Conservation (phyloP, 2,797 vertebrate genomes). For the Crypturellus tataupa region DNA sequence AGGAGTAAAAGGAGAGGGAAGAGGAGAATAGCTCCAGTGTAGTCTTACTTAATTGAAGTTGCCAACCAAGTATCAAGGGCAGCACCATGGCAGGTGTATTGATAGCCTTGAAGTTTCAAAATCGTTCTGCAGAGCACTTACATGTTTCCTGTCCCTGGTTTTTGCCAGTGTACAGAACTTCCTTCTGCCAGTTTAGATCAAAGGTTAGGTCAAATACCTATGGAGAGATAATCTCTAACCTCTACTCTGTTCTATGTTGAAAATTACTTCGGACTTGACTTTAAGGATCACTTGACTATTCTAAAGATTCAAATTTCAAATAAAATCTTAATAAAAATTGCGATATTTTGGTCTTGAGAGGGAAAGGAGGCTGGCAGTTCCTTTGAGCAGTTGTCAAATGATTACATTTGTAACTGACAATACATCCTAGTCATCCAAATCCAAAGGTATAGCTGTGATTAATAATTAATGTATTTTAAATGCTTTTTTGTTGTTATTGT, state of each 20-base stretch:
- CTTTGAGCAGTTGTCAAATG: background rate
- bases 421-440: background rate
- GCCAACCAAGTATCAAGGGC: accelerated
- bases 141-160: accelerated
- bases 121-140: background rate
- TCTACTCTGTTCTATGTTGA: background rate
- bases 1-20: background rate
- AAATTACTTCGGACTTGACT: background rate
- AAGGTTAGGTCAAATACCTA: too few species aligned
- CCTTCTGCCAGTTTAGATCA: background rate
- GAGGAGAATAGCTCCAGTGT: background rate
- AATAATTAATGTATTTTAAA: background rate
- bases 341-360: accelerated
- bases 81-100: accelerated
- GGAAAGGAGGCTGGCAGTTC: background rate
- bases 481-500: background rate
- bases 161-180: background rate
- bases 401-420: background rate
- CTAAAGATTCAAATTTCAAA: background rate
- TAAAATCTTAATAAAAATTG: background rate
- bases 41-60: background rate
- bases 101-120: background rate
- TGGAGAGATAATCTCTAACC: background rate
- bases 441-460: background rate
- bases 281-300: background rate